These are phyloP conservation scores for Thecophora atra DNA, from an alignment of 2,888 invertebrate genomes.

Conservation along the genomic window DNA sequence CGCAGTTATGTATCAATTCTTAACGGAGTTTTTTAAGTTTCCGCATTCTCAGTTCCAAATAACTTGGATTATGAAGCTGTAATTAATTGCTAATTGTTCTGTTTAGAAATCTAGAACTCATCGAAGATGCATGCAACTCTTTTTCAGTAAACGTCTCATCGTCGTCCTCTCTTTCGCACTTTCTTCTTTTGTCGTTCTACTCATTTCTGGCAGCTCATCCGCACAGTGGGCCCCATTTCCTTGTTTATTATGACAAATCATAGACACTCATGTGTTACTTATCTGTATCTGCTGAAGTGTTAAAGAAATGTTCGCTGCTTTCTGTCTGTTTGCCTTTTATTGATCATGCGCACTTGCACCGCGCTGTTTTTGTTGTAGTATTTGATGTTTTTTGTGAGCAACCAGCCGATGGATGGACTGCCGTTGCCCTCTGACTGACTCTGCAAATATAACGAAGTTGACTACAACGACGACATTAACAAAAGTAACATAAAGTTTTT, in stretches of 20 bases:
- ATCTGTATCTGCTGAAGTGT: slow-evolving; percentile 23
- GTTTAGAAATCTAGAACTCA: background rate
- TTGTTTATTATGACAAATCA: background rate
- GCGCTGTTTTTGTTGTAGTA: slow-evolving; percentile 7
- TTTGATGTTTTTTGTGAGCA: slow-evolving; percentile 30
- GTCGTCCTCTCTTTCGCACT: background rate
- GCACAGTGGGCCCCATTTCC: slow-evolving; percentile 16
- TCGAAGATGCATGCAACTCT: too few species aligned
- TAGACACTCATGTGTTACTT: slow-evolving; percentile 6
- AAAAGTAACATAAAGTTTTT: slow-evolving; percentile 16
- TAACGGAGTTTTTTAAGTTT: too few species aligned
- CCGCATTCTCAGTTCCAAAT: too few species aligned
- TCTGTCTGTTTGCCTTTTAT: slow-evolving; percentile 27
- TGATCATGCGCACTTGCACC: slow-evolving; percentile 26
- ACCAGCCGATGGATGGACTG: slow-evolving; percentile 12
- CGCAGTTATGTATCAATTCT: too few species aligned
- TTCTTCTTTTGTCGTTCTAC: background rate
- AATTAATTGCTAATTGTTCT: background rate
- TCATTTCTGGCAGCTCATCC: background rate
- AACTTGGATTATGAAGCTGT: too few species aligned
- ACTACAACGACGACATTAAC: slow-evolving; percentile 29
- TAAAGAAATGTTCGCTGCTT: slow-evolving; percentile 16
- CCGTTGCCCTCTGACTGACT: slow-evolving; percentile 23
- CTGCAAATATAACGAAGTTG: slow-evolving; percentile 31
- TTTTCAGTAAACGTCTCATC: too few species aligned